A percentile compares a stretch with the other conserved stretches of the same genome.
phyloP scores from a whole-genome alignment of 2,113 vertebrate species.

The Misgurnus mizolepis region DNA sequence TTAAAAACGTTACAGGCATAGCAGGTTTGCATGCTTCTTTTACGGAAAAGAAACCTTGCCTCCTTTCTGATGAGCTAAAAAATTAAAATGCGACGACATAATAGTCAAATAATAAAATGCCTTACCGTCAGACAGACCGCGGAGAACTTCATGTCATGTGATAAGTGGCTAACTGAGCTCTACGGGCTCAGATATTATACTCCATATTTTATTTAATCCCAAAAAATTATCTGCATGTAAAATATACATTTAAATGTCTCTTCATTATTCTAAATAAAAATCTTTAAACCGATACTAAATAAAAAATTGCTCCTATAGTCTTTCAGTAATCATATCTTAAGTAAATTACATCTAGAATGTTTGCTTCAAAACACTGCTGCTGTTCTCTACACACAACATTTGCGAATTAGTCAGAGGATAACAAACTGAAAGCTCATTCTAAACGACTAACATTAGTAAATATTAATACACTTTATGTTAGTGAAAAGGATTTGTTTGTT shows the following conservation, averaged over 20 bases:
- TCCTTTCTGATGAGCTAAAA: slow-evolving; percentile 71
- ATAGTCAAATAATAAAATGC: slow-evolving; percentile 61
- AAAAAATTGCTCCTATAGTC: slow-evolving; percentile 84
- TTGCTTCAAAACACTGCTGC: slow-evolving; percentile 84
- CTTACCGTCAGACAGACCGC: slow-evolving; percentile 78
- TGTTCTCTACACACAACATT: slow-evolving; percentile 85
- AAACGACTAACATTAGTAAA: slow-evolving; percentile 82
- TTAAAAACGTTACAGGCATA: slow-evolving; percentile 89
- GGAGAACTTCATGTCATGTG: slow-evolving; percentile 87
- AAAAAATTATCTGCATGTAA: slow-evolving; percentile 98
- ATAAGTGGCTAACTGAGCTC: slow-evolving; percentile 91
- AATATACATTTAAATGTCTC: slow-evolving; percentile 85
- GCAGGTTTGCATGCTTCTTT: slow-evolving; percentile 97
- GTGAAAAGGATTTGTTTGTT: slow-evolving; percentile 75
- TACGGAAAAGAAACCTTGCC: slow-evolving; percentile 83
- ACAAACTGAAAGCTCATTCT: slow-evolving; percentile 89
- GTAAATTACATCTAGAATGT: slow-evolving; percentile 83
- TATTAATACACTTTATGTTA: slow-evolving; percentile 80
- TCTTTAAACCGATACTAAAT: slow-evolving; percentile 88
- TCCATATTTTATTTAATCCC: slow-evolving; percentile 78
- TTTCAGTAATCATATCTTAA: slow-evolving; percentile 86
- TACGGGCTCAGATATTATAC: slow-evolving; percentile 87
- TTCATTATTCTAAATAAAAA: slow-evolving; percentile 92
- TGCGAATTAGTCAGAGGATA: slow-evolving; percentile 87
- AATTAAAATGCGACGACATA: slow-evolving; percentile 61